phyloP scores from a whole-genome alignment of 2,888 invertebrate species.

The Drosophila infuscata region DNA sequence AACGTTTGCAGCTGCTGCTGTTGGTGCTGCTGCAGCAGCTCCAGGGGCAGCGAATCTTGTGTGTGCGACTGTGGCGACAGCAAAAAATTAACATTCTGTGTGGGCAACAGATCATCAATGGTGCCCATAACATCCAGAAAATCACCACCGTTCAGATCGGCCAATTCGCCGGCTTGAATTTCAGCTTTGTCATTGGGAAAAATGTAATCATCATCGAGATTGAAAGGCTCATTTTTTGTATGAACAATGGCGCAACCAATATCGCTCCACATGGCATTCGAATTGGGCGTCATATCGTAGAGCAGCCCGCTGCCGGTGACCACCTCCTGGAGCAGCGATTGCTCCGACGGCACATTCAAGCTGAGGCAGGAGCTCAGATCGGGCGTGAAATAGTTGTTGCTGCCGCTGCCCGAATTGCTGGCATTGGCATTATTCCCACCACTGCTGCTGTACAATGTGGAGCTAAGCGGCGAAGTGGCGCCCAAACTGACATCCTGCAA shows the following conservation, averaged over 20 bases:
- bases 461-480: constrained; percentile 78
- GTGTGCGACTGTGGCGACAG: constrained; percentile 77
- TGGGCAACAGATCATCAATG: constrained; percentile 90
- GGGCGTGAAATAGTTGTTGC: constrained; percentile 66
- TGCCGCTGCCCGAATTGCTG: constrained; percentile 25
- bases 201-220: constrained; percentile 95
- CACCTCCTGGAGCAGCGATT: constrained; percentile 57
- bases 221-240: constrained; percentile 87
- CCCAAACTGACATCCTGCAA: constrained; percentile 84
- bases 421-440: constrained; percentile 25
- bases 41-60: constrained; percentile 79
- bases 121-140: constrained; percentile 91
- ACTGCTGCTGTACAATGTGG: constrained; percentile 67
- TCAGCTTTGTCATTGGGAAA: constrained; percentile 95
- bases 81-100: constrained; percentile 74
- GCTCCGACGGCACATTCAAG: constrained; percentile 55
- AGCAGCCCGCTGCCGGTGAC: constrained; percentile 64
- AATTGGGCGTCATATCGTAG: constrained; percentile 80
- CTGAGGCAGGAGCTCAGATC: constrained; percentile 67
- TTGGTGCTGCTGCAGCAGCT: constrained; percentile 80
- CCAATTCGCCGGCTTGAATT: constrained; percentile 92
- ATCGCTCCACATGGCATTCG: constrained; percentile 85
- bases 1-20: constrained; percentile 69
- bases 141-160: constrained; percentile 93
- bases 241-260: constrained; percentile 85